phyloP scores from a whole-genome alignment of 2,888 invertebrate species.

The Rhopalosiphum nymphaeae region DNA sequence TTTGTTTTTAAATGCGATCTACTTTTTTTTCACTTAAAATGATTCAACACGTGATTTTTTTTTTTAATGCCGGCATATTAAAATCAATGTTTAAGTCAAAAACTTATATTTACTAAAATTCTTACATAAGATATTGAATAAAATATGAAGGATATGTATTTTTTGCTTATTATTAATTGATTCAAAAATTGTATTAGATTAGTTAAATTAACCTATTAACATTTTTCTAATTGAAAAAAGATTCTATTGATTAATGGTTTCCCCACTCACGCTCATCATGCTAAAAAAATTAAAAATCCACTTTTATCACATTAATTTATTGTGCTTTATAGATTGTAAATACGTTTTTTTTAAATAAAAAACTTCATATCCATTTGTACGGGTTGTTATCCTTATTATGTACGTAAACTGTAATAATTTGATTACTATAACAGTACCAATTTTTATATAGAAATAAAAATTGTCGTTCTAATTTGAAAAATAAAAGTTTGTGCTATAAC shows the following conservation, averaged over 20 bases:
- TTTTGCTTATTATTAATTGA: neutral
- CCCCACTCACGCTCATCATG: neutral
- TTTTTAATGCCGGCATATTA: too few species aligned
- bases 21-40: neutral
- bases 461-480: neutral
- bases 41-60: too few species aligned
- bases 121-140: neutral
- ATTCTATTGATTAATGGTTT: neutral
- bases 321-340: neutral
- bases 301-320: neutral
- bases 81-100: too few species aligned
- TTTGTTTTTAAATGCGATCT: neutral
- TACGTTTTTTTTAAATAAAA: neutral
- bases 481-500: neutral
- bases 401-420: neutral
- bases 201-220: neutral
- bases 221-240: neutral
- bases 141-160: neutral
- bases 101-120: neutral
- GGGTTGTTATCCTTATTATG: neutral
- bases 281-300: neutral
- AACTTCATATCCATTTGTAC: too few species aligned
- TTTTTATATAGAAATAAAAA: neutral
- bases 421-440: neutral
- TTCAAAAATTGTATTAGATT: neutral